These are phyloP conservation scores for Drosophila parabipectinata DNA, from an alignment of 1,140 invertebrate species.

Conservation along the genomic window DNA sequence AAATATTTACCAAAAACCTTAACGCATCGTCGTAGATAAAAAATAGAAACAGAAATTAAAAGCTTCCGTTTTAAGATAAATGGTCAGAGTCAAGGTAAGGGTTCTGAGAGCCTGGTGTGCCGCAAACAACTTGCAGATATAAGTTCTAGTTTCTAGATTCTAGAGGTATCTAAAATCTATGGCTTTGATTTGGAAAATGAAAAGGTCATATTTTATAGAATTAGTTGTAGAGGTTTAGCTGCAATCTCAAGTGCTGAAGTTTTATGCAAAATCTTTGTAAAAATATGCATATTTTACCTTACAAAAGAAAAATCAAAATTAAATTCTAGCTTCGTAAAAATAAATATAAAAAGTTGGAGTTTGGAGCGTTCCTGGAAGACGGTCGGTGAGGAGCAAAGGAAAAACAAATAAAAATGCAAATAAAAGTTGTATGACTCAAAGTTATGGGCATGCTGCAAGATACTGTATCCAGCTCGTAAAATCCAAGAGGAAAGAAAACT, in stretches of 20 bases:
- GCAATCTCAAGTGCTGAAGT: constrained; percentile 13
- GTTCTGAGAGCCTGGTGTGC: constrained; percentile 24
- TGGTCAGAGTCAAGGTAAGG: background rate
- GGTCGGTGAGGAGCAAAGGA: background rate
- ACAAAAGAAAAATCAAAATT: constrained; percentile 46
- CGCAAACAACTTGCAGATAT: constrained; percentile 8
- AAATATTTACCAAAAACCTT: constrained; percentile 50
- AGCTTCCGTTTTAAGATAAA: constrained; percentile 31
- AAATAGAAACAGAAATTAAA: constrained; percentile 15
- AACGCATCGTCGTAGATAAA: constrained; percentile 11
- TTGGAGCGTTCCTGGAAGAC: constrained; percentile 46
- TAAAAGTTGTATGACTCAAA: constrained; percentile 71
- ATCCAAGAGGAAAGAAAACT: constrained; percentile 38
- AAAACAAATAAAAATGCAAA: constrained; percentile 74
- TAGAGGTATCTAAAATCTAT: too few relatives aligned
- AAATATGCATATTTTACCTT: constrained; percentile 28
- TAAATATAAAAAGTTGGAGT: constrained; percentile 25
- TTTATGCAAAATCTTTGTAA: constrained; percentile 27
- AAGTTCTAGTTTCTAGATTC: background rate
- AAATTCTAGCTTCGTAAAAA: constrained; percentile 47
- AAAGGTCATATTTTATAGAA: constrained; percentile 36
- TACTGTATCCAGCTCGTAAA: constrained; percentile 58
- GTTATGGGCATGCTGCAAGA: constrained; percentile 63
- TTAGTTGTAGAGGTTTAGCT: constrained; percentile 42
- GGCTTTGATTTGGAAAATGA: constrained; percentile 29